Conservation (phyloP, 2,888 invertebrate species). For the Campoplex nolae region DNA sequence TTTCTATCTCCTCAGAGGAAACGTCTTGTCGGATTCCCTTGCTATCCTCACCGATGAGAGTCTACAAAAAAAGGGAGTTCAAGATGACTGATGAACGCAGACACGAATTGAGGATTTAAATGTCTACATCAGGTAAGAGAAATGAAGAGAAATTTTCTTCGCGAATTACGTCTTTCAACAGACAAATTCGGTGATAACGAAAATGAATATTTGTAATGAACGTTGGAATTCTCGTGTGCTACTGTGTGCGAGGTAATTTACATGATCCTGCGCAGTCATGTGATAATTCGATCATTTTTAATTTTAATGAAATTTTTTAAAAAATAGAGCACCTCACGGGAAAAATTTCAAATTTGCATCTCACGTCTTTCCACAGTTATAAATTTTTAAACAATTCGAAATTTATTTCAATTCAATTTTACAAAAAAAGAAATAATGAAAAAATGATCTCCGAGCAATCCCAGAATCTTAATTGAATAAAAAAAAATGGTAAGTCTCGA, state of each 20-base stretch:
- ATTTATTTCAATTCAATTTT: too few relatives aligned
- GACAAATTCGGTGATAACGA: neutral
- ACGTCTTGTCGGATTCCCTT: conserved; percentile 37
- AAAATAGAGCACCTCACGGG: too few relatives aligned
- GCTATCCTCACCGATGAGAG: conserved; percentile 35
- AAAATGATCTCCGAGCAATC: too few relatives aligned
- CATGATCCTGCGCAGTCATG: too few relatives aligned
- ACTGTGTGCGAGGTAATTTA: neutral
- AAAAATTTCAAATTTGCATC: too few relatives aligned
- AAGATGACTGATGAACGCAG: conserved; percentile 49
- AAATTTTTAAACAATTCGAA: too few relatives aligned
- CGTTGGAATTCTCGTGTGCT: conserved; percentile 35
- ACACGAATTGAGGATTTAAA: conserved; percentile 10
- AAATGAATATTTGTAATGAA: neutral
- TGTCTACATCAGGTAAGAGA: conserved; percentile 40
- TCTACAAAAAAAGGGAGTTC: conserved; percentile 17
- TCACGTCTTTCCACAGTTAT: too few relatives aligned
- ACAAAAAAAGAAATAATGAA: too few relatives aligned
- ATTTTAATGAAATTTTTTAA: too few relatives aligned
- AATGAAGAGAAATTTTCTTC: conserved; percentile 52
- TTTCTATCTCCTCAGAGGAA: conserved; percentile 49
- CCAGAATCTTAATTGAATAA: too few relatives aligned
- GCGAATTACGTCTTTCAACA: conserved; percentile 7
- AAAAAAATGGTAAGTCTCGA: too few relatives aligned
- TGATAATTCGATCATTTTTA: too few relatives aligned